Evolutionary conservation across 37 sponge, comb jelly and placozoan genomes (phyloP).

Genomic region (Haliclona indistincta): DNA sequence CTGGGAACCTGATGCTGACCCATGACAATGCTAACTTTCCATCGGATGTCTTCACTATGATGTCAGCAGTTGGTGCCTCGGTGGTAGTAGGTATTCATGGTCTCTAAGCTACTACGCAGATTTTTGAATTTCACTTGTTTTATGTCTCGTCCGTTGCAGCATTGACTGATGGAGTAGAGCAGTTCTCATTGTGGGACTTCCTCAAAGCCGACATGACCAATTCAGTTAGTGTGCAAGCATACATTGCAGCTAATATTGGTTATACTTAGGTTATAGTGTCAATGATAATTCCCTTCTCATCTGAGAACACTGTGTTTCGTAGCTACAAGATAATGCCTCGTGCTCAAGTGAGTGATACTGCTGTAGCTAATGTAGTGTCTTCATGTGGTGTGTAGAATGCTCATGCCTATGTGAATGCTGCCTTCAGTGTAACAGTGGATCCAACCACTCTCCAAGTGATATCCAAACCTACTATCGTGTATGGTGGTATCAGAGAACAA

Average conservation of each 20-base stretch:
- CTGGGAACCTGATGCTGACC: conserved; percentile 71
- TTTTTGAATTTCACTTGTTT: no score
- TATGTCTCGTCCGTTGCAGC: no score
- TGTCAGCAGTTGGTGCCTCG: conserved; percentile 67
- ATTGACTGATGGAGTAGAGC: not conserved
- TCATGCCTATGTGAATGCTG: conserved; percentile 82
- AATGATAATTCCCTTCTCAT: conserved; percentile 50
- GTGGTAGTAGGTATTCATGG: conserved; percentile 58
- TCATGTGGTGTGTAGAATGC: conserved; percentile 45
- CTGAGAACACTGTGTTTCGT: conserved; percentile 11
- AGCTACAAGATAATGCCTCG: conserved; percentile 83
- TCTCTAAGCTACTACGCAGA: no score
- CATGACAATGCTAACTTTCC: conserved; percentile 74
- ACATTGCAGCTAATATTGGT: not conserved
- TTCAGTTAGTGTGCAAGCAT: conserved; percentile 25
- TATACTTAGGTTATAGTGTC: conserved; percentile 68
- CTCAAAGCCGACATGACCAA: conserved; percentile 58
- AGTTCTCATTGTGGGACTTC: conserved; percentile 46
- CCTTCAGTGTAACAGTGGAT: conserved; percentile 54
- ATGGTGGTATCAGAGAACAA: conserved; percentile 68
- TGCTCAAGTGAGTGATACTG: conserved; percentile 40
- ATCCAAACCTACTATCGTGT: conserved; percentile 47
- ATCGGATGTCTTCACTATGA: conserved; percentile 75
- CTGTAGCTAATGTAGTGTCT: not conserved
- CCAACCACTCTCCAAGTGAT: conserved; percentile 25